Conservation (phyloP, 2,113 vertebrate species). For the Rallus limicola region DNA sequence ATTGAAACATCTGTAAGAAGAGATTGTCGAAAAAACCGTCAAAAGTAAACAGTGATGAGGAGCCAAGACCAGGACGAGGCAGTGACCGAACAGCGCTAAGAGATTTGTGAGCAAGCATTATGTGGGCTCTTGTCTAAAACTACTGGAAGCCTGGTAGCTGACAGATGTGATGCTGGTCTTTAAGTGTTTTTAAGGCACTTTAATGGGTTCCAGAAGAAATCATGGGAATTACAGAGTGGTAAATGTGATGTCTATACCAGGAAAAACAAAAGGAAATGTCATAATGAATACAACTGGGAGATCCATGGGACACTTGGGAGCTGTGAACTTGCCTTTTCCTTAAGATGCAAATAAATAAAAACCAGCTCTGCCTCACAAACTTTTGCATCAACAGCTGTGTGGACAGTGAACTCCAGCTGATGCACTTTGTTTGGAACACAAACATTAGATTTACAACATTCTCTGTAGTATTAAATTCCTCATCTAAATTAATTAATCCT, state of each 20-base stretch:
- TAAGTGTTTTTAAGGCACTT: neutral
- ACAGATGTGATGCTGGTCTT: neutral
- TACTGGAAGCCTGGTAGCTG: neutral
- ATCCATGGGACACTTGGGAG: neutral
- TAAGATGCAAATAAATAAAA: neutral
- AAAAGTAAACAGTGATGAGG: neutral
- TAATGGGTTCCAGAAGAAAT: neutral
- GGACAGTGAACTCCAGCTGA: neutral
- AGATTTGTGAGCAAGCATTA: neutral
- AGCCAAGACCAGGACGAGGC: neutral
- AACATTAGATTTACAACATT: neutral
- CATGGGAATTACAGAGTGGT: neutral
- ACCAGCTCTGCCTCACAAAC: neutral
- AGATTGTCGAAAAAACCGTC: neutral
- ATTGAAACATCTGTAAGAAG: neutral
- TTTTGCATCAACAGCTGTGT: neutral
- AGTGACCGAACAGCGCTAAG: neutral
- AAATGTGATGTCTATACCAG: neutral
- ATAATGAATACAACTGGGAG: neutral
- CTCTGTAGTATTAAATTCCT: neutral
- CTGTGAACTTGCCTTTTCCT: neutral
- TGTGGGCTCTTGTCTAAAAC: neutral
- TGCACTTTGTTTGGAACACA: neutral
- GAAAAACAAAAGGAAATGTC: neutral
- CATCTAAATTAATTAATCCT: neutral